phyloP scores from a whole-genome alignment of 2,888 invertebrate genomes.

The Eumacrocentrus americanus region DNA sequence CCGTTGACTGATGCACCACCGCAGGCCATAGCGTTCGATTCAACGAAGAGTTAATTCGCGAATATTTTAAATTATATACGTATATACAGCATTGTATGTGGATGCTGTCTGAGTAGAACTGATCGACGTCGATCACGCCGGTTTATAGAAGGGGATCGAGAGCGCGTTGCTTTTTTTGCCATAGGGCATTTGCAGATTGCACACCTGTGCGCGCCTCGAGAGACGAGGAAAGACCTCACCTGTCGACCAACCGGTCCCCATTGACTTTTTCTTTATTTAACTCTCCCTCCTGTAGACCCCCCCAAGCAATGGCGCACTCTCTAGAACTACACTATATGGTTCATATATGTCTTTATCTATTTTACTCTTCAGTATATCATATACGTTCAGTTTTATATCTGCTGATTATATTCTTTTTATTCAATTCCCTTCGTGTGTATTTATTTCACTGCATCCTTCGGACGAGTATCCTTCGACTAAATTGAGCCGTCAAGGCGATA shows the following conservation, averaged over 20 bases:
- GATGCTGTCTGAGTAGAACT: not conserved
- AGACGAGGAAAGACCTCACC: constrained; percentile 58
- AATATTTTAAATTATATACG: too few species aligned
- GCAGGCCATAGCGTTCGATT: too few species aligned
- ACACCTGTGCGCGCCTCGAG: constrained; percentile 53
- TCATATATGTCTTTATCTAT: not conserved
- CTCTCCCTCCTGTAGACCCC: constrained; percentile 38
- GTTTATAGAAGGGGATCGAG: constrained; percentile 33
- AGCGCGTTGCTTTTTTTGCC: constrained; percentile 49
- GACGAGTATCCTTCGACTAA: constrained; percentile 4
- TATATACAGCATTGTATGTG: constrained; percentile 11
- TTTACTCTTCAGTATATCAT: too few species aligned
- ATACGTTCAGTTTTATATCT: too few species aligned
- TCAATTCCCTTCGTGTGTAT: not conserved
- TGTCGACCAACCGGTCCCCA: constrained; percentile 60
- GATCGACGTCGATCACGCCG: constrained; percentile 13
- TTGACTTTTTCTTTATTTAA: constrained; percentile 58
- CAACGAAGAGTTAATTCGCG: too few species aligned
- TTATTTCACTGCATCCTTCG: not conserved
- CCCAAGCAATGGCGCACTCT: not conserved
- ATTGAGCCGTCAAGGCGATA: constrained; percentile 10
- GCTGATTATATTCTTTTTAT: too few species aligned
- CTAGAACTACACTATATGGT: not conserved
- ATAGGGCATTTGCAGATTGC: constrained; percentile 57
- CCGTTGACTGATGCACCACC: too few species aligned